phyloP scores from a whole-genome alignment of 2,888 invertebrate species.

The Harpalus rubripes region DNA sequence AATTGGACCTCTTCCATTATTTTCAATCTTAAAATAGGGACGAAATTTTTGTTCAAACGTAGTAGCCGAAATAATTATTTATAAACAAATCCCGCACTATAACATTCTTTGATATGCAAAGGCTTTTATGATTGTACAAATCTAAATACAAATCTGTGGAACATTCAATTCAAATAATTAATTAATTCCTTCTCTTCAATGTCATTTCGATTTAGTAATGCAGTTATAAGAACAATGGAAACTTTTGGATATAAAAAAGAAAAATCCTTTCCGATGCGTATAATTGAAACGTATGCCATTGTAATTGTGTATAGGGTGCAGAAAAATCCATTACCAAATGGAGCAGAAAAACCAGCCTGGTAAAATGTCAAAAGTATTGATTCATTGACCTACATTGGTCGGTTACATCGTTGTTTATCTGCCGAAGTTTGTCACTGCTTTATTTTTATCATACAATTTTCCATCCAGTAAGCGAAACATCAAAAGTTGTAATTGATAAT shows the following conservation, averaged over 20 bases:
- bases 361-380: constrained; percentile 58
- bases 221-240: neutral
- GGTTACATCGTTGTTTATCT: constrained; percentile 36
- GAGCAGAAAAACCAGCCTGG: constrained; percentile 10
- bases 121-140: no score
- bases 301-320: constrained; percentile 5
- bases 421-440: constrained; percentile 11
- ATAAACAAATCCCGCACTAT: no score
- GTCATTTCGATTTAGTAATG: neutral
- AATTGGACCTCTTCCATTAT: no score
- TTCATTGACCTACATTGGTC: constrained; percentile 37
- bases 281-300: constrained; percentile 1
- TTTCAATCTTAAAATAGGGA: no score
- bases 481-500: constrained; percentile 18
- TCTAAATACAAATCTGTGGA: no score
- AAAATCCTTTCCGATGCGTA: neutral
- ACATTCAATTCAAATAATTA: no score
- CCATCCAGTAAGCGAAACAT: constrained; percentile 9
- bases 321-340: constrained; percentile 12
- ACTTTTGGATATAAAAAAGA: neutral
- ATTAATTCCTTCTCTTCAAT: neutral
- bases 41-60: no score
- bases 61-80: no score
- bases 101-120: no score
- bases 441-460: constrained; percentile 33